Base-by-base conservation (phyloP, 1,140 invertebrate genomes). In the Pseudomyrmex pallidus region DNA sequence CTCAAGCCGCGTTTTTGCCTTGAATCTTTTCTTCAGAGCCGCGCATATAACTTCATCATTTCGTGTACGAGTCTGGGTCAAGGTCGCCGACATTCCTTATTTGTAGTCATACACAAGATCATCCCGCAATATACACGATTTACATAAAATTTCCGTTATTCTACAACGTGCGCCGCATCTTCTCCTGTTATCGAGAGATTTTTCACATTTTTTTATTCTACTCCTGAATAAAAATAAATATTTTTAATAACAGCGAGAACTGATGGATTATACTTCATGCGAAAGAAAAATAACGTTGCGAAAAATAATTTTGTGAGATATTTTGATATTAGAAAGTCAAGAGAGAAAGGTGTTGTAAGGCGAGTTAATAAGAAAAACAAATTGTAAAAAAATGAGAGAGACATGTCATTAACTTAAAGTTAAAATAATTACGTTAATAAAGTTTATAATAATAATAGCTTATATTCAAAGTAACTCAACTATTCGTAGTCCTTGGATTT, bases 61-160 rank as follows among this genome's bases (percentile, higher is more conserved):
- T 74, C 68, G 46, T 84, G 22, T 57, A 35, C 20, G n/a, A 88
- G 59, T 87, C 61, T 87, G 83, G 87, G 87, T 88, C 86, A 87
- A 88, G 87, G 73, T 88, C 67, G 44, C 4, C 85, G 1, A n/a
- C 64, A 76, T 52, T 82, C 15, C 9, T 44, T 61, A 61, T 46
- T 72, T 17, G 35, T 35, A 2, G 56, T 50, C 56, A 78, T 70
- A 25, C 44, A 9, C 20, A 15, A 44, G 64, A 66, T 8, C 62
- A 64, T 76, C 2, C 13, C 5, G 1, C 10, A 10, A 0, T 35
- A 35, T 35, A 35, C 35, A 35, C 35, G 5, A 35, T 35, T 78
- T 68, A 57, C 44, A 59, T 48, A 68, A 77, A 1, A 25, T 12
- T 70, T 54, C 54, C 54, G 13, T 50, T 59, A 70, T 59, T 17